Evolutionary conservation across 2,113 vertebrate species (phyloP), one percentile per base, ranked within the genome.

Genomic region (Salvelinus alpinus): DNA sequence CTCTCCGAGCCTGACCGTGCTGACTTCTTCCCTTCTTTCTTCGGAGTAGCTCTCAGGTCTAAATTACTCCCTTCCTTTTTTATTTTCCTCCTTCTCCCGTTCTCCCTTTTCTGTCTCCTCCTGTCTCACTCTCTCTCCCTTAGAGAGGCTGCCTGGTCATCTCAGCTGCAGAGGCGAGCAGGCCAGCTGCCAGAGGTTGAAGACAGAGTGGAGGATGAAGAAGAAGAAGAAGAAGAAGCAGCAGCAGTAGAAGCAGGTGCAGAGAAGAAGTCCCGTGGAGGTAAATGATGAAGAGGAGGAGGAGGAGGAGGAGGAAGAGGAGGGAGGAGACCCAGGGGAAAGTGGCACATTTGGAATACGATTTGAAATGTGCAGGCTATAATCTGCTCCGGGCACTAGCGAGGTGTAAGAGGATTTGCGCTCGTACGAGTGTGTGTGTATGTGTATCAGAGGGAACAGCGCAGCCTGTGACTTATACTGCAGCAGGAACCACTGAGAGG

Each of bases 401-500:
- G 92, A 94, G 91, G 91, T 89, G 88, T 94, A 94, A 96, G 95
- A 96, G 94, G 96, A 96, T 95, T 95, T 95, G 80, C 88, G 88
- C 87, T 88, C 77, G 81, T 85, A 81, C 86, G 86, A 74, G 78
- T 87, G 86, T 85, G 87, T 82, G 90, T 84, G 64, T 73, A 76
- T 74, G 71, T 75, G 64, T 72, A 54, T 71, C 29, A 54, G 47
- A 90, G 94, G 87, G 89, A 91, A 91, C 92, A 89, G 92, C 85
- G 92, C 89, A 95, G 92, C 90, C 93, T 94, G 88, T 95, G 95
- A 95, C 93, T 97, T 95, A 95, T 95, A 95, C 95, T 95, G 94
- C 92, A 93, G 94, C 91, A 92, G 91, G 94, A 92, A 92, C 93
- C 85, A 93, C 91, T 92, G 95, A 93, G 93, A 87, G 20, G 91